phyloP scores from a whole-genome alignment of 2,888 invertebrate genomes.

The Sphinx pinastri region DNA sequence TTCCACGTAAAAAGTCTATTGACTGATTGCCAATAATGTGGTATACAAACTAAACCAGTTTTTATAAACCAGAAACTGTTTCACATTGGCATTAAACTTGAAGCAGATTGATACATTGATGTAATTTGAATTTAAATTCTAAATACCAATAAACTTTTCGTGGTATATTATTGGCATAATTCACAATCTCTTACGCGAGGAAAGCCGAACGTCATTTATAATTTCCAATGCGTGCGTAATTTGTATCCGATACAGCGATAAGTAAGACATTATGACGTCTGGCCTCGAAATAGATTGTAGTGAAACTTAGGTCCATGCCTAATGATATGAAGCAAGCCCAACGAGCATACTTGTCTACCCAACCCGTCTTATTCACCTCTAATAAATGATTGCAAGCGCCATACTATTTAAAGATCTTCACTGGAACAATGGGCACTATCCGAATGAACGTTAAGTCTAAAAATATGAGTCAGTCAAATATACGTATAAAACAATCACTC shows the following conservation, averaged over 20 bases:
- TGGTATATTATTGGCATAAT: background rate
- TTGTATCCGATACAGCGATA: constrained; percentile 19
- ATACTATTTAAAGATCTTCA: too few relatives aligned
- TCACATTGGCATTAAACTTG: too few relatives aligned
- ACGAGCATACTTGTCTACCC: background rate
- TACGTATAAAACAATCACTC: background rate
- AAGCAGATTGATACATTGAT: background rate
- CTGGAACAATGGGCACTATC: too few relatives aligned
- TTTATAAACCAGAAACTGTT: too few relatives aligned
- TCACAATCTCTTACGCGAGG: background rate
- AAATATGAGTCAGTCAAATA: background rate
- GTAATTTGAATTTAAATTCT: too few relatives aligned
- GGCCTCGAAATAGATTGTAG: constrained; percentile 24
- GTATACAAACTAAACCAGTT: too few relatives aligned
- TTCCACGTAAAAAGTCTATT: too few relatives aligned
- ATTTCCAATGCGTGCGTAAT: constrained; percentile 19
- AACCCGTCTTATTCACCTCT: background rate
- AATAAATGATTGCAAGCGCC: too few relatives aligned
- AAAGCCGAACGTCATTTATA: constrained; percentile 8
- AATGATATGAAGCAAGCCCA: background rate
- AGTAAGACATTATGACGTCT: constrained; percentile 15
- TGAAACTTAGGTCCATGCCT: constrained; percentile 10
- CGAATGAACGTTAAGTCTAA: too few relatives aligned
- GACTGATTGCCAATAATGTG: too few relatives aligned
- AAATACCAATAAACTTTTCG: background rate